Evolutionary conservation across 2,888 invertebrate species (phyloP).

Genomic region (Cactoblastis cactorum): DNA sequence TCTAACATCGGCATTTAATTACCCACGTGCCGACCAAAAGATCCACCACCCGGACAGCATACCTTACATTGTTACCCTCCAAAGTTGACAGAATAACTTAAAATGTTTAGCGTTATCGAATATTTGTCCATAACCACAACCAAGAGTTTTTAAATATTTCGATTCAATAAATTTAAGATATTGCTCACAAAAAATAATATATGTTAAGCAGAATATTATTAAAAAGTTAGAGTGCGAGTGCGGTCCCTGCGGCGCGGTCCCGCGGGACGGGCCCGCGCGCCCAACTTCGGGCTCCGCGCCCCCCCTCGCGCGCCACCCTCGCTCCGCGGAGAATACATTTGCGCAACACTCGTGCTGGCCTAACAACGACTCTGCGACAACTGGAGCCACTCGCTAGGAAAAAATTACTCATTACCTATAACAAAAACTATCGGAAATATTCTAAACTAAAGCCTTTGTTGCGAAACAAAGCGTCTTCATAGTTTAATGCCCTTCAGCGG

Average conservation of each 20-base stretch:
- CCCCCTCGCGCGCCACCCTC: slow-evolving; percentile 43
- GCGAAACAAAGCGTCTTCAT: slow-evolving; percentile 43
- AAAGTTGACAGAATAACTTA: slow-evolving; percentile 59
- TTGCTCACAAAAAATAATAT: slow-evolving; percentile 1
- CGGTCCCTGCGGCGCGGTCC: slow-evolving; percentile 62
- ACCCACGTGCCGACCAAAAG: slow-evolving; percentile 65
- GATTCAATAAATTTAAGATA: neutral
- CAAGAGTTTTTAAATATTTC: slow-evolving; percentile 17
- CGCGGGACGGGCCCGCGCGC: slow-evolving; percentile 74
- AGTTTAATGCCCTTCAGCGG: slow-evolving; percentile 25
- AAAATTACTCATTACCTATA: slow-evolving; percentile 69
- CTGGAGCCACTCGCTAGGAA: slow-evolving; percentile 59
- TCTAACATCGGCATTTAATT: slow-evolving; percentile 74
- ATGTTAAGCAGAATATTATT: slow-evolving; percentile 20
- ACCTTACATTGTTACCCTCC: slow-evolving; percentile 57
- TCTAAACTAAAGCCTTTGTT: slow-evolving; percentile 33
- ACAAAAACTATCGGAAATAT: slow-evolving; percentile 18
- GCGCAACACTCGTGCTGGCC: slow-evolving; percentile 75
- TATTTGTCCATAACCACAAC: slow-evolving; percentile 21
- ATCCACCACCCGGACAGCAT: slow-evolving; percentile 51
- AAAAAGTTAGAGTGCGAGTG: slow-evolving; percentile 39
- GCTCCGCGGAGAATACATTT: slow-evolving; percentile 76
- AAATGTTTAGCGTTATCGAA: slow-evolving; percentile 42
- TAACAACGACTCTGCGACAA: slow-evolving; percentile 73
- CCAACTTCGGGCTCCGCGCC: slow-evolving; percentile 75